These are phyloP conservation scores for Ryuthela nishihirai DNA, from an alignment of 2,888 invertebrate species.

Conservation along the genomic window DNA sequence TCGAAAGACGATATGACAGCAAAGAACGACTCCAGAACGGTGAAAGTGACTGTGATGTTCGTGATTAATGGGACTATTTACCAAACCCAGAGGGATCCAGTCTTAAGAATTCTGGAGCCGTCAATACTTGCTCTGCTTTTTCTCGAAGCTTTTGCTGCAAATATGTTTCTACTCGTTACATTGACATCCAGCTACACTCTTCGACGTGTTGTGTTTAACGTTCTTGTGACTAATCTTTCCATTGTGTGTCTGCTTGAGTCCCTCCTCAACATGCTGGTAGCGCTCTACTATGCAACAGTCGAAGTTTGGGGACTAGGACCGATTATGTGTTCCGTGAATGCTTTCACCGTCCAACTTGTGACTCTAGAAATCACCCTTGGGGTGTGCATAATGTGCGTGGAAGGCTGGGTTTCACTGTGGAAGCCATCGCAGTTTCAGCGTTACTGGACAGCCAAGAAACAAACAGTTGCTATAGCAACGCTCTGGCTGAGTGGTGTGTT, in stretches of 20 bases:
- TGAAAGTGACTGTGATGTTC: conserved; percentile 7
- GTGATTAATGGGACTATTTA: conserved; percentile 9
- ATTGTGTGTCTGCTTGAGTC: conserved; percentile 40
- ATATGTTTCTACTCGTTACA: conserved; percentile 42
- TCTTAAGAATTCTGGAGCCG: conserved; percentile 7
- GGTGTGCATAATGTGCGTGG: conserved; percentile 39
- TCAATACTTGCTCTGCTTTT: conserved; percentile 42
- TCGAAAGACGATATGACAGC: too few species aligned
- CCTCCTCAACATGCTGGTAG: conserved; percentile 41
- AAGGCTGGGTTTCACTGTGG: conserved; percentile 35
- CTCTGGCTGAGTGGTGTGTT: conserved; percentile 40
- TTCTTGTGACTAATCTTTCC: conserved; percentile 40
- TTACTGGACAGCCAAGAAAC: conserved; percentile 33
- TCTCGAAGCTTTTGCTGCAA: conserved; percentile 41
- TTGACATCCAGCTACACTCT: conserved; percentile 43
- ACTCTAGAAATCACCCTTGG: conserved; percentile 41
- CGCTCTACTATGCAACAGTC: conserved; percentile 14
- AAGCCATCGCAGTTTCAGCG: conserved; percentile 37
- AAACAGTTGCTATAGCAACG: conserved; percentile 36
- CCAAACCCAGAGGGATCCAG: conserved; percentile 5
- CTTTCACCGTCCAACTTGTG: conserved; percentile 41
- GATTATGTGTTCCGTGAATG: conserved; percentile 40
- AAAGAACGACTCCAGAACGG: conserved; percentile 9
- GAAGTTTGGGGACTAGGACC: conserved; percentile 42
- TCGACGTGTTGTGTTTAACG: conserved; percentile 39